Conservation (phyloP, 1,140 invertebrate species). For the Drosophila takahashii region DNA sequence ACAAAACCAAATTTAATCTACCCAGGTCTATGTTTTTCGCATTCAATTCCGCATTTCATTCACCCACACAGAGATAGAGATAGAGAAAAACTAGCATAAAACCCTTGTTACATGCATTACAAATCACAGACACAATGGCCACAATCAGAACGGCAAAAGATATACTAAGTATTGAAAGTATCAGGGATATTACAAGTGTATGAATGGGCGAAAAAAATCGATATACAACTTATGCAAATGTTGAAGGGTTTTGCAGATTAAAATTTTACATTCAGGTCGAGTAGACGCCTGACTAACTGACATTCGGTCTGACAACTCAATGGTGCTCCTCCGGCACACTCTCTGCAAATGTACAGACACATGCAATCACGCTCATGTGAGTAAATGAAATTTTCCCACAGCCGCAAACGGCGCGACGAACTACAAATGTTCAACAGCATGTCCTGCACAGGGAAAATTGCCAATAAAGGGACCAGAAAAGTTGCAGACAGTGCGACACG, state of each 20-base stretch:
- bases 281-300: slow-evolving; percentile 48
- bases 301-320: slow-evolving; percentile 50
- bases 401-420: slow-evolving; percentile 49
- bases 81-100: slow-evolving; percentile 13
- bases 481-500: slow-evolving; percentile 7
- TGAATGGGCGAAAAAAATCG: slow-evolving; percentile 48
- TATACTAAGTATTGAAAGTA: slow-evolving; percentile 29
- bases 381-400: slow-evolving; percentile 47
- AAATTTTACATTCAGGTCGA: slow-evolving; percentile 79
- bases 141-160: slow-evolving; percentile 23
- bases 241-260: slow-evolving; percentile 77
- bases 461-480: slow-evolving; percentile 41
- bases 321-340: slow-evolving; percentile 31
- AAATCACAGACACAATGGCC: slow-evolving; percentile 38
- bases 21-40: not conserved
- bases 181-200: slow-evolving; percentile 18
- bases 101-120: slow-evolving; percentile 28
- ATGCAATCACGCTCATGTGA: slow-evolving; percentile 15
- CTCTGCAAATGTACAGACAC: slow-evolving; percentile 11
- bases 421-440: slow-evolving; percentile 67
- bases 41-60: slow-evolving; percentile 2
- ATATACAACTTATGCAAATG: slow-evolving; percentile 72
- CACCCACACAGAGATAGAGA: slow-evolving; percentile 9
- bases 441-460: slow-evolving; percentile 40
- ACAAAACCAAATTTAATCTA: not conserved